Evolutionary conservation across 2,797 vertebrate genomes (phyloP), one percentile per base, ranked within the genome.

Genomic region (Cercopithecus neglectus): DNA sequence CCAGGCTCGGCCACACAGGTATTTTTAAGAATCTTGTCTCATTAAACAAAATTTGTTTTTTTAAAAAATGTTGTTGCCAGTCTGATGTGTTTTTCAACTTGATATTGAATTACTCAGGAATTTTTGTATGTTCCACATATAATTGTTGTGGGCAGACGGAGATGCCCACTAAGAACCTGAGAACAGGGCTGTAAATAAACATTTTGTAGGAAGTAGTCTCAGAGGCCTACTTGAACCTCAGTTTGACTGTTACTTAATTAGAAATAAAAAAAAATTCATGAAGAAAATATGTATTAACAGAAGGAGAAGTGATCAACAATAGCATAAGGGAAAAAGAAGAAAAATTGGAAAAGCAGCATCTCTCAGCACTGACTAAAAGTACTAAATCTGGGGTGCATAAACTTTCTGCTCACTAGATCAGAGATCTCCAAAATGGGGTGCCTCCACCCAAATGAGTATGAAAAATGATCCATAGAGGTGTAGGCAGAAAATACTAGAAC

Each of bases 11-110:
- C 67, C 67, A n/a, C 30, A n/a, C 16, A 64, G 61, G 30, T 64
- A 83, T 50, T 28, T 59, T 94, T 93, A 48, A 76, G 28, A 89
- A 64, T 64, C 41, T 78, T 44, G 33, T 74, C n/a, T 82, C 74
- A 61, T 70, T 26, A 84, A 94, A 80, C 46, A 89, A 33, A 46
- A 83, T 95, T 89, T 85, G n/a, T 95, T 82, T 14, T 41, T 86
- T 93, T 48, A 41, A 91, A 33, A 7, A 0, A 2, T 39, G 21
- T 64, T 78, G 50, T 82, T 74, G 39, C 83, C 70, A 79, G 0
- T 64, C n/a, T 84, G 8, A n/a, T 74, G 1, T 48, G 21, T 55
- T 59, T 95, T 94, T 70, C 61, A 86, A 39, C 79, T 80, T 75
- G 61, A 67, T 55, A 16, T 79, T 83, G 72, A 94, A 61, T 86